phyloP scores from a whole-genome alignment of 2,797 vertebrate genomes.

The Epinephelus malabaricus region DNA sequence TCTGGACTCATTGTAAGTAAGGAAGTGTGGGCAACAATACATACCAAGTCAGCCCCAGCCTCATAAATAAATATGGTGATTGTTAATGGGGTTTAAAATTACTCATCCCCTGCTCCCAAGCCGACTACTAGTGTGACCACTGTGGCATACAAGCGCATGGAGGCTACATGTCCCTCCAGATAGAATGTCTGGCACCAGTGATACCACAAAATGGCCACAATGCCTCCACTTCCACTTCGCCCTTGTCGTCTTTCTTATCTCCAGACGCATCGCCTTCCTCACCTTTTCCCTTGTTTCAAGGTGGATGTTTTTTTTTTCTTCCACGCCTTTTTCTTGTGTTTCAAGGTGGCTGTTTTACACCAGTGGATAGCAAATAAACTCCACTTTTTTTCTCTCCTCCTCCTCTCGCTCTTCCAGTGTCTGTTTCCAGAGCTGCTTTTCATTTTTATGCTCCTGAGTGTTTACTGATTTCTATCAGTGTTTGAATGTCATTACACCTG shows the following conservation, averaged over 20 bases:
- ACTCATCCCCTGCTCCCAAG: conserved; percentile 82
- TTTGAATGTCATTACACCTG: conserved; percentile 72
- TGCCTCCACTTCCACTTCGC: conserved; percentile 68
- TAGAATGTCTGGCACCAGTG: conserved; percentile 82
- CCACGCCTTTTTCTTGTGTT: conserved; percentile 46
- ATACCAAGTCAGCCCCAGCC: conserved; percentile 76
- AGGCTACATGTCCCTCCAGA: conserved; percentile 77
- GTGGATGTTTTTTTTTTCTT: conserved; percentile 45
- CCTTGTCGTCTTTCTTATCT: conserved; percentile 70
- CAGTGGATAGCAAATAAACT: conserved; percentile 1
- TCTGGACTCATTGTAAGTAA: conserved; percentile 79
- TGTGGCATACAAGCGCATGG: conserved; percentile 77
- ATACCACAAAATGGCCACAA: conserved; percentile 76
- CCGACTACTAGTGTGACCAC: conserved; percentile 80
- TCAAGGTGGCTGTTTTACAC: conserved; percentile 57
- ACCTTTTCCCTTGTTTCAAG: conserved; percentile 66
- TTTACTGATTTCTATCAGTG: conserved; percentile 76
- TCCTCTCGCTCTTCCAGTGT: not conserved
- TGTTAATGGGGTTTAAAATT: conserved; percentile 91
- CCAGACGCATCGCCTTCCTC: conserved; percentile 62
- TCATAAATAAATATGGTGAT: conserved; percentile 90
- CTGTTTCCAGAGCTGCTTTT: conserved; percentile 50
- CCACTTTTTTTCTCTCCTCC: not conserved
- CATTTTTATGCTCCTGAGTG: conserved; percentile 59
- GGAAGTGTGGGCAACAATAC: conserved; percentile 84